These are phyloP conservation scores for Heteromormyrus szaboi DNA, from an alignment of 2,797 vertebrate genomes.

Conservation along the genomic window DNA sequence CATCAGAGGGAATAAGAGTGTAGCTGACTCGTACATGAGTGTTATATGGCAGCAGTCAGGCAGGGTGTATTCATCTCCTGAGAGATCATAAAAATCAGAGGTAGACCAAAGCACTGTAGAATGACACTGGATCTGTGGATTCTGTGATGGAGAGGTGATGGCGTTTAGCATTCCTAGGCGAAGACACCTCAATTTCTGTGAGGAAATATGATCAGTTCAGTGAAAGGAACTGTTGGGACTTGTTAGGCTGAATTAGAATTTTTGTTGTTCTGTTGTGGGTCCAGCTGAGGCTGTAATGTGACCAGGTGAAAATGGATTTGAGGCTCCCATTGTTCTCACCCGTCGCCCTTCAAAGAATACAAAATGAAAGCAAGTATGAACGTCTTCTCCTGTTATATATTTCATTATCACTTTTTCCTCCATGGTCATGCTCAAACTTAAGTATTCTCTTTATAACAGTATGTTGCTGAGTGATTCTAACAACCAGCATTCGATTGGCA, in stretches of 20 bases:
- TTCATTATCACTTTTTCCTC: neutral
- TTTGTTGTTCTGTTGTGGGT: slow-evolving; percentile 7
- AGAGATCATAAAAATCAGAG: neutral
- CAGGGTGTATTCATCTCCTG: neutral
- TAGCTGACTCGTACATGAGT: neutral
- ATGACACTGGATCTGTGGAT: slow-evolving; percentile 9
- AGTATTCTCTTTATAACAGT: neutral
- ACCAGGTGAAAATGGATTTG: neutral
- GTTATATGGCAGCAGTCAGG: neutral
- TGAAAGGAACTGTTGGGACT: neutral
- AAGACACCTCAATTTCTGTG: neutral
- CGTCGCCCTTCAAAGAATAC: neutral
- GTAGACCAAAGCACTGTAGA: neutral
- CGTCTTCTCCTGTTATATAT: neutral
- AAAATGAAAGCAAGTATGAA: neutral
- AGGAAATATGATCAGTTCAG: slow-evolving; percentile 2
- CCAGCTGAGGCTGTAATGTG: neutral
- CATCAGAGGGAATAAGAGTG: neutral
- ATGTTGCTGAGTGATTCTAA: neutral
- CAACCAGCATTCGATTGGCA: neutral
- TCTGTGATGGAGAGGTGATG: neutral
- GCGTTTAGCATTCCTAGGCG: neutral
- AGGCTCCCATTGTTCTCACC: neutral
- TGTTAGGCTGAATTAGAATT: neutral
- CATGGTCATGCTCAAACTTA: neutral